Evolutionary conservation across 2,888 invertebrate genomes (phyloP).

Genomic region (Drosophila longiperda): DNA sequence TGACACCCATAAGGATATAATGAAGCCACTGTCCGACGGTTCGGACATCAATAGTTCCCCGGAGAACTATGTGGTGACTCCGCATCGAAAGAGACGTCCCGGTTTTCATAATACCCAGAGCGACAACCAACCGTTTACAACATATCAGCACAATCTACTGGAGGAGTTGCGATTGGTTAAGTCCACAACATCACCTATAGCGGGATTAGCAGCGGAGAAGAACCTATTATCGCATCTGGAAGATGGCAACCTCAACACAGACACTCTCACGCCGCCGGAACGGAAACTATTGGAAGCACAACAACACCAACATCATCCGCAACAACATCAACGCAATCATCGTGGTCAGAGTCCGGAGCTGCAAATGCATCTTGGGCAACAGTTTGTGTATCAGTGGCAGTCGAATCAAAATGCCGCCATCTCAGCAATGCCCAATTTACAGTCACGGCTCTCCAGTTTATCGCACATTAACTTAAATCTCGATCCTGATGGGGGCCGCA

Average conservation of each 20-base stretch:
- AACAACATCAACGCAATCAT: conserved; percentile 70
- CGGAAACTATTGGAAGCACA: conserved; percentile 80
- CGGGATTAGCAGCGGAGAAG: conserved; percentile 85
- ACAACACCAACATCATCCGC: conserved; percentile 5
- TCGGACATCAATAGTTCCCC: conserved; percentile 91
- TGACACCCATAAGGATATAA: conserved; percentile 87
- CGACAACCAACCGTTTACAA: conserved; percentile 94
- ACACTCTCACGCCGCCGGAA: conserved; percentile 79
- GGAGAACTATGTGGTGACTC: conserved; percentile 94
- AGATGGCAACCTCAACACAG: conserved; percentile 78
- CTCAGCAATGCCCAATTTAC: conserved; percentile 79
- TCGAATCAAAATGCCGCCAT: conserved; percentile 82
- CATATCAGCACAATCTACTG: conserved; percentile 91
- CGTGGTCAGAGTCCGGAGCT: conserved; percentile 90
- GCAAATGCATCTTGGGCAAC: conserved; percentile 85
- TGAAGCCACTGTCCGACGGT: conserved; percentile 88
- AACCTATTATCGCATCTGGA: conserved; percentile 80
- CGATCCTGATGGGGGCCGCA: conserved; percentile 66
- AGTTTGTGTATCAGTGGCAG: conserved; percentile 85
- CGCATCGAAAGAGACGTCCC: conserved; percentile 93
- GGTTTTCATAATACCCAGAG: conserved; percentile 95
- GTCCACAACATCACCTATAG: conserved; percentile 90
- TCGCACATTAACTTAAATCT: conserved; percentile 75
- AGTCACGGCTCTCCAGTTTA: conserved; percentile 79
- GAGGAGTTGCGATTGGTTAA: conserved; percentile 90